Conservation (phyloP, 2,113 vertebrate species). For the Tachysurus vachellii region DNA sequence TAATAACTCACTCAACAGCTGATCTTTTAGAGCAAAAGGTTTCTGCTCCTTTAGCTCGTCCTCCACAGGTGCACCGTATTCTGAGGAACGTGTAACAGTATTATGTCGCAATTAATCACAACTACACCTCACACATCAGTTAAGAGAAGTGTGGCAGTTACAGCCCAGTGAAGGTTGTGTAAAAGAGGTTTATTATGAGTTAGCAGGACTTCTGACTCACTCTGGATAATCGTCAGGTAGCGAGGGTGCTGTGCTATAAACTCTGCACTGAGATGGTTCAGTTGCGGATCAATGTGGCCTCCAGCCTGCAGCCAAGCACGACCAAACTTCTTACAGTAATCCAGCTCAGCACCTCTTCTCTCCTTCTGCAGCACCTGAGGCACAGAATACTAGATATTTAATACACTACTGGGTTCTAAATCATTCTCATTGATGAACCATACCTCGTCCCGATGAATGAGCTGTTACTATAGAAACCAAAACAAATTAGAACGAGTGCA, state of each 20-base stretch:
- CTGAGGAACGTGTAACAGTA: constrained; percentile 63
- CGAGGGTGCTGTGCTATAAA: constrained; percentile 83
- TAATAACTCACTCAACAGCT: constrained; percentile 86
- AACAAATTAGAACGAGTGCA: background rate
- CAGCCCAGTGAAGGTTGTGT: background rate
- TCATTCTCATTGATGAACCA: background rate
- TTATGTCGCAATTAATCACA: background rate
- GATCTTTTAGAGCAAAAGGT: constrained; percentile 82
- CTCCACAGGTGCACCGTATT: constrained; percentile 88
- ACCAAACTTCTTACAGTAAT: constrained; percentile 91
- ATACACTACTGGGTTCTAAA: background rate
- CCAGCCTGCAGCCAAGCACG: constrained; percentile 83
- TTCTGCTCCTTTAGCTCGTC: constrained; percentile 78
- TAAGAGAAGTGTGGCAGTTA: background rate
- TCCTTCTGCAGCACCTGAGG: constrained; percentile 78
- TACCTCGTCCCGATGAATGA: background rate
- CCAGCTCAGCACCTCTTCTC: constrained; percentile 87
- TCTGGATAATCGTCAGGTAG: constrained; percentile 79
- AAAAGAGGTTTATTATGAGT: background rate
- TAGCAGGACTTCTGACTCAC: constrained; percentile 70
- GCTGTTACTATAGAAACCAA: background rate
- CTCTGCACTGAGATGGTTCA: constrained; percentile 68
- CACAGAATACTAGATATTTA: constrained; percentile 6
- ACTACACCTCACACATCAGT: background rate
- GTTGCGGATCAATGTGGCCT: constrained; percentile 72